Evolutionary conservation across 2,797 vertebrate species (phyloP).

Genomic region (Muscicapa comitata): DNA sequence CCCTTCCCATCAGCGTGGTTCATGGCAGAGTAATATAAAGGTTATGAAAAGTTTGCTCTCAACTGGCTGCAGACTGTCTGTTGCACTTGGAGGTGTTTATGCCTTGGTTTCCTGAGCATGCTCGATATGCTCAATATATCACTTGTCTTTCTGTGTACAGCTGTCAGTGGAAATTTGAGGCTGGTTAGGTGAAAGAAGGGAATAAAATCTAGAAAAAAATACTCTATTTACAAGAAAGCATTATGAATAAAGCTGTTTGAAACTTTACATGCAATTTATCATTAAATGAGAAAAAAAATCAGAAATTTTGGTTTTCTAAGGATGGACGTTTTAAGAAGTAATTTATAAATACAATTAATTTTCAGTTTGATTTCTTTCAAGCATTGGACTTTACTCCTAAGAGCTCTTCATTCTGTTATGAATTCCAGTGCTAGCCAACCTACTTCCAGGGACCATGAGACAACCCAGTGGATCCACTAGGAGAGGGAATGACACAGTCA

Average conservation of each 20-base stretch:
- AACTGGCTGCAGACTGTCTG: not conserved
- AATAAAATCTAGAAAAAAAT: not conserved
- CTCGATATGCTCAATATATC: not conserved
- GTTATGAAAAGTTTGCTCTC: conserved; percentile 35
- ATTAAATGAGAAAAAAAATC: not conserved
- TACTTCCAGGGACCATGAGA: not conserved
- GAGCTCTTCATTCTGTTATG: not conserved
- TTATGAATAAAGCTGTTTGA: not conserved
- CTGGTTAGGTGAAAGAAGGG: not conserved
- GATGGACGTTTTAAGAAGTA: not conserved
- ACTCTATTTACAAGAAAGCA: not conserved
- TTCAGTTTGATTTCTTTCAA: not conserved
- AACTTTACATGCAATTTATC: not conserved
- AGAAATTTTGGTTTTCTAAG: not conserved
- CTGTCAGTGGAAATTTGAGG: not conserved
- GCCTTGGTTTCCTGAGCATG: conserved; percentile 36
- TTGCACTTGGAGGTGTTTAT: conserved; percentile 45
- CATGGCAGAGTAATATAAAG: conserved; percentile 8
- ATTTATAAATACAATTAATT: not conserved
- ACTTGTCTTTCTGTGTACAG: not conserved
- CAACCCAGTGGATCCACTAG: not conserved
- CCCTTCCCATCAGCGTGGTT: not conserved
- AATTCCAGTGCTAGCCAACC: not conserved
- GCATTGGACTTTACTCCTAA: not conserved
- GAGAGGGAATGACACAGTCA: not conserved